Conservation (phyloP, 2,113 vertebrate species). For the Dipodomys stephensi region DNA sequence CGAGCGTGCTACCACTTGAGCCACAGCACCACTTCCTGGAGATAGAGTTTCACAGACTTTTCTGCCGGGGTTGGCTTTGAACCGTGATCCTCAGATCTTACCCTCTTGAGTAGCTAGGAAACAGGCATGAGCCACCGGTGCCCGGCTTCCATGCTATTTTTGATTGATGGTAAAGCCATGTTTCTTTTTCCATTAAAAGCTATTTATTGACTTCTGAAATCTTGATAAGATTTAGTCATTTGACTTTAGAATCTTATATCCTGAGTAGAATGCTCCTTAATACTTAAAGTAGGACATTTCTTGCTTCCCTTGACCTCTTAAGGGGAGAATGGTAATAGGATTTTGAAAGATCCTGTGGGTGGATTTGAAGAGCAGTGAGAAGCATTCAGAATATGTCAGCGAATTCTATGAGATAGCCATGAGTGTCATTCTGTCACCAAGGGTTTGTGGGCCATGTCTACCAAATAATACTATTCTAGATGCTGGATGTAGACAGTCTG, state of each 20-base stretch:
- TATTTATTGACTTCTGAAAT: constrained; percentile 44
- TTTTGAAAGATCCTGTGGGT: background rate
- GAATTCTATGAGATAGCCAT: background rate
- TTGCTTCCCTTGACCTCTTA: constrained; percentile 29
- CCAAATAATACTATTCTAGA: background rate
- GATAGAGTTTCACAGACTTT: too few species aligned
- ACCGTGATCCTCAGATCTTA: too few species aligned
- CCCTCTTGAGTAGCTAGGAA: too few species aligned
- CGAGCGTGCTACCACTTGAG: too few species aligned
- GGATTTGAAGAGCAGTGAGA: background rate
- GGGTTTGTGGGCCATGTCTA: background rate
- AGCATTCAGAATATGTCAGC: background rate
- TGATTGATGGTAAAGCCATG: background rate
- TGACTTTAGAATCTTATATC: background rate
- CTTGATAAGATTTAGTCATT: constrained; percentile 42
- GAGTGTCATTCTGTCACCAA: background rate
- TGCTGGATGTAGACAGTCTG: background rate
- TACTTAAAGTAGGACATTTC: constrained; percentile 27
- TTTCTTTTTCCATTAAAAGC: constrained; percentile 1
- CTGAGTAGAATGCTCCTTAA: constrained; percentile 28
- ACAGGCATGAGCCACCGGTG: too few species aligned
- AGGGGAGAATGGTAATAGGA: background rate
- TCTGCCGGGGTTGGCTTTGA: too few species aligned
- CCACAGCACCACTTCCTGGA: too few species aligned
- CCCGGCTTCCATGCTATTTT: background rate